Evolutionary conservation across 2,113 vertebrate genomes (phyloP).

Genomic region (Phrynocephalus versicolor): DNA sequence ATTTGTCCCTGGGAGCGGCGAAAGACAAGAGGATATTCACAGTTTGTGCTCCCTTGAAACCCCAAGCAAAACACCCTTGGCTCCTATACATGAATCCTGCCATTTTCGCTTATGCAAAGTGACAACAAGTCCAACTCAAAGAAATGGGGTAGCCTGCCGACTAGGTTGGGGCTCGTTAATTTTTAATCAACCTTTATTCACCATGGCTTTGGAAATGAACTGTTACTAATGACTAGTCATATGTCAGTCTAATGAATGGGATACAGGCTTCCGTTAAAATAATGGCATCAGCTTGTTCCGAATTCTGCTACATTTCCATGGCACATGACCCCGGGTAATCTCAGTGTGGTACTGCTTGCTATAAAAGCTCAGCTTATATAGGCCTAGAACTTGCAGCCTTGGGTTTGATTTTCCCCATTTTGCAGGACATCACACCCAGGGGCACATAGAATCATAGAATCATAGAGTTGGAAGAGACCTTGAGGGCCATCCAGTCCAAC

Average conservation of each 20-base stretch:
- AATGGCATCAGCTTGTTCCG: constrained; percentile 76
- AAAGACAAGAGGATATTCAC: not conserved
- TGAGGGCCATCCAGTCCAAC: too few species aligned
- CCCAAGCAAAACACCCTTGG: constrained; percentile 7
- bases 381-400: not conserved
- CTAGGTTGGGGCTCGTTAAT: constrained; percentile 67
- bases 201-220: constrained; percentile 74
- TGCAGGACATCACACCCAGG: not conserved
- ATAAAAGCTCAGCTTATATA: constrained; percentile 72
- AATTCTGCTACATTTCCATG: constrained; percentile 66
- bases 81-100: constrained; percentile 25
- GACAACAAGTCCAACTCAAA: constrained; percentile 25
- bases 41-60: not conserved
- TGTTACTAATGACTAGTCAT: constrained; percentile 78
- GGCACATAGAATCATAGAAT: not conserved
- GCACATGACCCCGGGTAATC: constrained; percentile 70
- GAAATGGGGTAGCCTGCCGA: constrained; percentile 30
- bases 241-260: constrained; percentile 78
- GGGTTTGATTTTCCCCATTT: not conserved
- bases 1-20: constrained; percentile 38
- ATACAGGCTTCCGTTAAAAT: constrained; percentile 75
- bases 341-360: constrained; percentile 54
- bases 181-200: constrained; percentile 77
- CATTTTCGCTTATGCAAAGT: constrained; percentile 28
- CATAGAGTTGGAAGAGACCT: too few species aligned